Conservation (phyloP, 2,113 vertebrate species). For the Gnathonemus echidnorhynchus region DNA sequence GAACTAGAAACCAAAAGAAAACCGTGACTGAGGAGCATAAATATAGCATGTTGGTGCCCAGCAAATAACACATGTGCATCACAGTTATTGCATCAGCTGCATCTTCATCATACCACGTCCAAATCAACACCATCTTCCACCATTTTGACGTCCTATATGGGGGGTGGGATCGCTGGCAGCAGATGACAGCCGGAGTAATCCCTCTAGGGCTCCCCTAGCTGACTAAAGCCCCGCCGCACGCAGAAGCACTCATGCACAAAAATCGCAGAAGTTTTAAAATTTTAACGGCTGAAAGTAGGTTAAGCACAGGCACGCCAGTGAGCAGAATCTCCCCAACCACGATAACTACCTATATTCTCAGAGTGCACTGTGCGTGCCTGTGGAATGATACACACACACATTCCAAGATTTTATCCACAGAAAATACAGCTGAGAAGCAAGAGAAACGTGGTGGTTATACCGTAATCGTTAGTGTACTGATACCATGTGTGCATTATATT, state of each 20-base stretch:
- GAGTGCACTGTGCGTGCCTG: neutral
- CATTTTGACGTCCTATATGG: neutral
- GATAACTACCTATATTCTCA: slow-evolving; percentile 32
- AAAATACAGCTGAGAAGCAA: neutral
- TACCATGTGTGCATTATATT: neutral
- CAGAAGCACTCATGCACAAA: neutral
- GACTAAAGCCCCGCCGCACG: neutral
- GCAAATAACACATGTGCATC: neutral
- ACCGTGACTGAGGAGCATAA: neutral
- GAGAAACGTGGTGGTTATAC: neutral
- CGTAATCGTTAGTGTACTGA: neutral
- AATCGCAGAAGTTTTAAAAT: slow-evolving; percentile 9
- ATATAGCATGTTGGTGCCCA: neutral
- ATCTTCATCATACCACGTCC: neutral
- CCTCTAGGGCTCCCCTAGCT: neutral
- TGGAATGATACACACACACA: neutral
- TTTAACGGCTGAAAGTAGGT: slow-evolving; percentile 30
- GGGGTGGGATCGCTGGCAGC: neutral
- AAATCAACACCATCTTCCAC: neutral
- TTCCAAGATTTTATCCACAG: neutral
- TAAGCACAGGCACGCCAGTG: slow-evolving; percentile 37
- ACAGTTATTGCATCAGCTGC: neutral
- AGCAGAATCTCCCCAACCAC: slow-evolving; percentile 37
- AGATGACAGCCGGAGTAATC: neutral
- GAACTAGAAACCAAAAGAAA: neutral